Percentiles rank a stretch among this genome's conserved stretches.
Evolutionary conservation across 2,113 vertebrate genomes (phyloP).

Genomic region (Eulemur rufifrons): DNA sequence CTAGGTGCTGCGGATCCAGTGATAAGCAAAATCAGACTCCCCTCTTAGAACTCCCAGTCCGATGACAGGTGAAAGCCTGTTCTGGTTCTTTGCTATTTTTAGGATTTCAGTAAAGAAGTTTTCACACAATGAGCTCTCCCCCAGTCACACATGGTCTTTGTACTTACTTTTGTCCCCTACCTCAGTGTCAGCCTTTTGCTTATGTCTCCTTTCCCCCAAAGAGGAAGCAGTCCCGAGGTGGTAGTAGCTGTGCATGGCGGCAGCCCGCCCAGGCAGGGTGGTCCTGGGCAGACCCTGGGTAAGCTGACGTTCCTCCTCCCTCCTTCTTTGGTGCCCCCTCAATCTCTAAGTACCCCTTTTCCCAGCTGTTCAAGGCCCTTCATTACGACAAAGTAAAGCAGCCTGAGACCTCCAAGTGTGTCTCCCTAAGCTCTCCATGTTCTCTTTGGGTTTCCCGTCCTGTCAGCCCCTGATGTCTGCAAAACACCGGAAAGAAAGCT

Average conservation of each 20-base stretch:
- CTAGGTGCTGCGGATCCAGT: neutral
- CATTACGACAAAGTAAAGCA: neutral
- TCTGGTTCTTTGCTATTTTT: neutral
- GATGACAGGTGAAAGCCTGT: neutral
- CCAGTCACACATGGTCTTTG: neutral
- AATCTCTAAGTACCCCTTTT: neutral
- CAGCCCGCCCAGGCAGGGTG: no score
- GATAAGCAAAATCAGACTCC: neutral
- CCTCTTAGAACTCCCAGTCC: neutral
- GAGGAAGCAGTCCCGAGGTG: neutral
- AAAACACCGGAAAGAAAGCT: neutral
- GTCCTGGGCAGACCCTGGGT: neutral
- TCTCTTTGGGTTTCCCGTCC: no score
- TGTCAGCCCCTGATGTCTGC: neutral
- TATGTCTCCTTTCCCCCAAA: neutral
- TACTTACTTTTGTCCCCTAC: neutral
- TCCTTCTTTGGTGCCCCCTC: neutral
- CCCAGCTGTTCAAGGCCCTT: no score
- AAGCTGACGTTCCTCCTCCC: neutral
- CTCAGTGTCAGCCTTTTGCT: neutral
- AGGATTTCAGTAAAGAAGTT: slow-evolving; percentile 1
- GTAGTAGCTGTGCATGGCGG: neutral
- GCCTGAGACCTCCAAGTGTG: neutral
- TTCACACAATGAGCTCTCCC: neutral
- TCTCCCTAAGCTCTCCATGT: neutral